Evolutionary conservation across 2,888 invertebrate genomes (phyloP).

Genomic region (Acanthosepion pharaonis): DNA sequence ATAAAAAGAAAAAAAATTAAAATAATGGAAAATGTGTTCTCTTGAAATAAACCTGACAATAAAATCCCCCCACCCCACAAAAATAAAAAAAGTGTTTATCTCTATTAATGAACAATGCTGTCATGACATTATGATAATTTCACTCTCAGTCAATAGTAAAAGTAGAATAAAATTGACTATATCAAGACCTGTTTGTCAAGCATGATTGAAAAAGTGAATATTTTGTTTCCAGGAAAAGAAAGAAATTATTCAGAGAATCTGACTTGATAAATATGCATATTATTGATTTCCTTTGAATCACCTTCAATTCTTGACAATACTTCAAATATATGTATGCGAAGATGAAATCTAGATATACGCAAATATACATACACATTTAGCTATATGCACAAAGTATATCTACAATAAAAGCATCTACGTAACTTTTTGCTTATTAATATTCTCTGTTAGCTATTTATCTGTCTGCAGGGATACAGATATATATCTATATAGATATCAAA

Average conservation of each 20-base stretch:
- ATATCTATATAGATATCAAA: background rate
- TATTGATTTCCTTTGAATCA: background rate
- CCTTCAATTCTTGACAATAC: constrained; percentile 33
- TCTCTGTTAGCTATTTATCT: background rate
- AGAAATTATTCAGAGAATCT: background rate
- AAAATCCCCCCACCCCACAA: background rate
- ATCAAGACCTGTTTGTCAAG: background rate
- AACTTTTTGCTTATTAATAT: background rate
- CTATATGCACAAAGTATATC: background rate
- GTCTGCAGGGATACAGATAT: background rate
- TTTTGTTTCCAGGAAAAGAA: background rate
- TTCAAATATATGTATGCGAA: background rate
- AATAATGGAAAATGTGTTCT: background rate
- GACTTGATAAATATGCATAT: background rate
- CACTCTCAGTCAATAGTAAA: background rate
- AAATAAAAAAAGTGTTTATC: background rate
- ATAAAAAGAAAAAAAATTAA: background rate
- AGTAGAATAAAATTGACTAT: constrained; percentile 21
- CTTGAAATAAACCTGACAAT: background rate
- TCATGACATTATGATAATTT: background rate
- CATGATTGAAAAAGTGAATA: background rate
- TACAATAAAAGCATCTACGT: background rate
- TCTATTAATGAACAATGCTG: background rate
- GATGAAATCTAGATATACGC: background rate
- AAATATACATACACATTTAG: background rate